A percentile compares a stretch with the other conserved stretches of the same genome.
These are phyloP conservation scores for Gymnocephalus cernua DNA, from an alignment of 2,113 vertebrate species.

Conservation along the genomic window DNA sequence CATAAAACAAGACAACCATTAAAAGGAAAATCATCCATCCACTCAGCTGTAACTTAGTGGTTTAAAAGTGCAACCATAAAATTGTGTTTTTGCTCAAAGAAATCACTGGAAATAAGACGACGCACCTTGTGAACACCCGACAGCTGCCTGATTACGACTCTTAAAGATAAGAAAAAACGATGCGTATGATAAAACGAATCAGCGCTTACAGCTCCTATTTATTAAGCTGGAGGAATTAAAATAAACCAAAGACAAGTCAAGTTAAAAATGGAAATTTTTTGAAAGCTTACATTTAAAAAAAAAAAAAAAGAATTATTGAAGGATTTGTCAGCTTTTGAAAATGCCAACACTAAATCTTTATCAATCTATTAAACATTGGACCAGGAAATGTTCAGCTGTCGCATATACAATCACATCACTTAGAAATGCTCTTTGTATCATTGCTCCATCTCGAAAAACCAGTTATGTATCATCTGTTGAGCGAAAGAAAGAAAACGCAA, in stretches of 20 bases:
- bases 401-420: not conserved
- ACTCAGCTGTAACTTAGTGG: not conserved
- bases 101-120: not conserved
- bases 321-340: no score
- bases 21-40: not conserved
- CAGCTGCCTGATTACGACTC: not conserved
- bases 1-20: not conserved
- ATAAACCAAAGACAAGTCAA: no score
- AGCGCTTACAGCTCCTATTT: no score
- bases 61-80: not conserved
- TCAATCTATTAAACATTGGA: not conserved
- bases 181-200: not conserved
- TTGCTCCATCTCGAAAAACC: constrained; percentile 64
- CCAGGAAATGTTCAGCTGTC: not conserved
- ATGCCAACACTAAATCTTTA: no score
- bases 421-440: not conserved
- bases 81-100: not conserved
- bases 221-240: no score
- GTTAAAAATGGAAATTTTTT: no score
- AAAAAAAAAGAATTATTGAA: no score
- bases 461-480: constrained; percentile 44
- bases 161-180: not conserved
- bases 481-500: constrained; percentile 9
- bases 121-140: not conserved
- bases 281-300: no score